Evolutionary conservation across 2,888 invertebrate species (phyloP).

Genomic region (Euclidia mi): DNA sequence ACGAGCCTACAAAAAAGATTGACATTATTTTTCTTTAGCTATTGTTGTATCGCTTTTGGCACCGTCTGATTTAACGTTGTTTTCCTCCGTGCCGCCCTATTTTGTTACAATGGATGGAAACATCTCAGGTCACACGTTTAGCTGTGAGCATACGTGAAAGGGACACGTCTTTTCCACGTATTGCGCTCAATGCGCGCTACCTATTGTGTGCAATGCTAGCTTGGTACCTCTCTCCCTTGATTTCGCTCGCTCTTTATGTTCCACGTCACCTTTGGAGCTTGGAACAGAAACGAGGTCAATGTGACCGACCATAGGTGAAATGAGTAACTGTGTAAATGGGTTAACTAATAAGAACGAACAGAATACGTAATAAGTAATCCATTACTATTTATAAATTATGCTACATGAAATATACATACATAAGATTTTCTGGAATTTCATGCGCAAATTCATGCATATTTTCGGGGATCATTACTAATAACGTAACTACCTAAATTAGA

Average conservation of each 20-base stretch:
- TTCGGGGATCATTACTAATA: too few relatives aligned
- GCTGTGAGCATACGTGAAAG: conserved; percentile 39
- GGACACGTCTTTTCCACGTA: conserved; percentile 46
- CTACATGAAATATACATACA: too few relatives aligned
- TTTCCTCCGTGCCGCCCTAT: too few relatives aligned
- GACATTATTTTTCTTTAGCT: too few relatives aligned
- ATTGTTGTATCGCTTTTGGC: too few relatives aligned
- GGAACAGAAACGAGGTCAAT: conserved; percentile 70
- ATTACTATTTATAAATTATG: neutral
- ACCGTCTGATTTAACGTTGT: too few relatives aligned
- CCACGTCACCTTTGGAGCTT: conserved; percentile 61
- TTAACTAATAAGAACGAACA: conserved; percentile 5
- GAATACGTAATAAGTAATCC: neutral
- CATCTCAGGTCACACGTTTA: conserved; percentile 13
- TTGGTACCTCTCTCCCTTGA: conserved; percentile 72
- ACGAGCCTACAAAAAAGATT: too few relatives aligned
- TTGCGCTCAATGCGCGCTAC: conserved; percentile 48
- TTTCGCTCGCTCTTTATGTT: conserved; percentile 72
- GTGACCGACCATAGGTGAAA: conserved; percentile 67
- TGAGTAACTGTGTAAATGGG: conserved; percentile 58
- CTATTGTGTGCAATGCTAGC: conserved; percentile 68
- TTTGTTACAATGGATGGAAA: conserved; percentile 5
- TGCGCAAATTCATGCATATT: too few relatives aligned
- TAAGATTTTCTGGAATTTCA: too few relatives aligned
- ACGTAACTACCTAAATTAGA: too few relatives aligned